phyloP scores from a whole-genome alignment of 1,140 invertebrate genomes.

The Araneus ventricosus region DNA sequence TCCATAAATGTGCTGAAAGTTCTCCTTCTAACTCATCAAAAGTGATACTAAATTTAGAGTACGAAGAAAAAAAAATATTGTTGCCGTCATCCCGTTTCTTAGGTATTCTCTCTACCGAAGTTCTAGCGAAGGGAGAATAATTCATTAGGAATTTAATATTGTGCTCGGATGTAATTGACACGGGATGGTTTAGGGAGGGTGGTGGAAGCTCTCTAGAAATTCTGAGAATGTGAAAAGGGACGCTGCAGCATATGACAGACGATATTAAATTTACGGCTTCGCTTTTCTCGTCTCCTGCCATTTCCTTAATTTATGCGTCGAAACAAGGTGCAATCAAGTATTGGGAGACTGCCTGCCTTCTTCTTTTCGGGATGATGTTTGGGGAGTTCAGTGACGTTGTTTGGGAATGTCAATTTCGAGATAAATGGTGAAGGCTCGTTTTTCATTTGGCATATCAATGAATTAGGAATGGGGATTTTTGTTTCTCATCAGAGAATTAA shows the following conservation, averaged over 20 bases:
- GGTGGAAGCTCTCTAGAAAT: conserved; percentile 49
- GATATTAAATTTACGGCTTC: conserved; percentile 69
- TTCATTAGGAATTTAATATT: conserved; percentile 74
- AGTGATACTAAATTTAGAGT: conserved; percentile 65
- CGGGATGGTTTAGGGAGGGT: conserved; percentile 18
- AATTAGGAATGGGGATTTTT: background rate
- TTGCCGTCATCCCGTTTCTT: background rate
- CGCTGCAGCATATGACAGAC: conserved; percentile 58
- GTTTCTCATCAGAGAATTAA: background rate
- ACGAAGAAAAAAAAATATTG: background rate
- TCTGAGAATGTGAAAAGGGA: conserved; percentile 59
- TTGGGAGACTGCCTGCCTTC: conserved; percentile 9
- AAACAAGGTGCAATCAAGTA: conserved; percentile 62
- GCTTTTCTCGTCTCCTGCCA: background rate
- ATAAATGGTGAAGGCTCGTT: background rate
- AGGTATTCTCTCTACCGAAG: conserved; percentile 1
- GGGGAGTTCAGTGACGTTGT: conserved; percentile 4
- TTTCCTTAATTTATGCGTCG: conserved; percentile 68
- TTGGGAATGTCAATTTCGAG: conserved; percentile 32
- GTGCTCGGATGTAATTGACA: conserved; percentile 70
- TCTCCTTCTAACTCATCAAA: conserved; percentile 39
- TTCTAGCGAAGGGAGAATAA: conserved; percentile 47
- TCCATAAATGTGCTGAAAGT: conserved; percentile 12
- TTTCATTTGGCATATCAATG: background rate
- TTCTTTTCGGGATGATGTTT: conserved; percentile 3